These are phyloP conservation scores for Oreochromis mossambicus DNA, from an alignment of 2,797 vertebrate species.

Conservation along the genomic window DNA sequence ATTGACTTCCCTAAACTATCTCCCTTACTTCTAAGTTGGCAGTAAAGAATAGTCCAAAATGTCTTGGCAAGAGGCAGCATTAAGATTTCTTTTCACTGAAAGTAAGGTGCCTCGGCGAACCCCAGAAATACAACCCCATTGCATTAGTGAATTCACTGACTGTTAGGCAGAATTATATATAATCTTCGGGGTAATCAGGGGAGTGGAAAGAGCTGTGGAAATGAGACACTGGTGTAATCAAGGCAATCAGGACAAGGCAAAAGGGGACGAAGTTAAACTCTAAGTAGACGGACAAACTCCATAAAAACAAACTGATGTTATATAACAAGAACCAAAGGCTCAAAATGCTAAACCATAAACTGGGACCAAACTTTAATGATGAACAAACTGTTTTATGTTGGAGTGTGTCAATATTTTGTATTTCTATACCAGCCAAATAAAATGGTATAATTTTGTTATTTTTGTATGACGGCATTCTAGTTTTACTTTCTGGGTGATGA, in stretches of 20 bases:
- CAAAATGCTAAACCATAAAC: not conserved
- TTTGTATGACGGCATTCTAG: not conserved
- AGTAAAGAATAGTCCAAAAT: not conserved
- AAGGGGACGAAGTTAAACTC: not conserved
- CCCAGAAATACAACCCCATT: not conserved
- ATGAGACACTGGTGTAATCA: not conserved
- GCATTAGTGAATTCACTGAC: not conserved
- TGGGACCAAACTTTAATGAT: not conserved
- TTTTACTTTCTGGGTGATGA: not conserved
- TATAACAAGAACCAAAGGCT: not conserved
- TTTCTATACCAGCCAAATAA: not conserved
- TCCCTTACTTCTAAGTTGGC: not conserved
- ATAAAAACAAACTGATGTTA: not conserved
- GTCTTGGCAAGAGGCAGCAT: not conserved
- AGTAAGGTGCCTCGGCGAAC: not conserved
- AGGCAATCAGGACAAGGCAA: not conserved
- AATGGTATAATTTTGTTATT: not conserved
- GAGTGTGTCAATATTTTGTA: not conserved
- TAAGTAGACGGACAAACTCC: accelerated
- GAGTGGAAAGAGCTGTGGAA: not conserved
- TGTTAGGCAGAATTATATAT: not conserved
- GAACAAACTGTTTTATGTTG: not conserved
- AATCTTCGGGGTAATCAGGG: not conserved
- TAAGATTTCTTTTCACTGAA: not conserved
- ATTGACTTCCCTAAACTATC: not conserved